Percentiles rank a stretch among this genome's conserved stretches.
These are phyloP conservation scores for Tetranychus truncatus DNA, from an alignment of 2,888 invertebrate species.

Conservation along the genomic window DNA sequence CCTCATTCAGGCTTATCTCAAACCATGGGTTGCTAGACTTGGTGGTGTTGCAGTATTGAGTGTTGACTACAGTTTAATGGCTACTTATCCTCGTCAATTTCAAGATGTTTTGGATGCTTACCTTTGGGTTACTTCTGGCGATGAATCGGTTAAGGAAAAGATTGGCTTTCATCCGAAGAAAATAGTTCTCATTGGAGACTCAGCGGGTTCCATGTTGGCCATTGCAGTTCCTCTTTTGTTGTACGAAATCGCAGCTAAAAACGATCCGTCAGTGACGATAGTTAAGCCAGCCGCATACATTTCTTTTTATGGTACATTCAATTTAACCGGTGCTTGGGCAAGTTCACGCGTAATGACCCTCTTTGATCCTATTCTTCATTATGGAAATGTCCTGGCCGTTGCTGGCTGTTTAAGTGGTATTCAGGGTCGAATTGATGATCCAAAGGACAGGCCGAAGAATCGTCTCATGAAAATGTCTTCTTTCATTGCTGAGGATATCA, in stretches of 20 bases:
- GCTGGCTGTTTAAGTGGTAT: conserved; percentile 5
- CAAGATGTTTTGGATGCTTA: conserved; percentile 88
- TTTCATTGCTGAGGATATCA: not conserved
- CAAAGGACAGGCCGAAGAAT: not conserved
- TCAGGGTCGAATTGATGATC: not conserved
- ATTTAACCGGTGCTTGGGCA: not conserved
- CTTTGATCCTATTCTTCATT: conserved; percentile 5
- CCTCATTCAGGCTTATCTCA: conserved; percentile 43
- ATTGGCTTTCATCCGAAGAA: conserved; percentile 16
- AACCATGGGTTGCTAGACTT: conserved; percentile 70
- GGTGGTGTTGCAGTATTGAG: conserved; percentile 61
- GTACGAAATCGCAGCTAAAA: not conserved
- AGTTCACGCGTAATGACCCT: not conserved
- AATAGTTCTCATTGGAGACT: conserved; percentile 55
- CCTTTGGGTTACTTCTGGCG: conserved; percentile 46
- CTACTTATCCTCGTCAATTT: conserved; percentile 74
- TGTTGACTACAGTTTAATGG: conserved; percentile 71
- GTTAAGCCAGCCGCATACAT: not conserved
- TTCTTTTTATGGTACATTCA: conserved; percentile 40
- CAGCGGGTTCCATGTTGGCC: conserved; percentile 83
- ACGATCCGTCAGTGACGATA: not conserved
- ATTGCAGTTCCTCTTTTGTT: conserved; percentile 32
- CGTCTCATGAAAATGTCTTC: not conserved
- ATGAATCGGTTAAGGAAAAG: conserved; percentile 8
- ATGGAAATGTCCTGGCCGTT: not conserved